Evolutionary conservation across 1,140 invertebrate genomes (phyloP).

Genomic region (Steinernema feltiae): DNA sequence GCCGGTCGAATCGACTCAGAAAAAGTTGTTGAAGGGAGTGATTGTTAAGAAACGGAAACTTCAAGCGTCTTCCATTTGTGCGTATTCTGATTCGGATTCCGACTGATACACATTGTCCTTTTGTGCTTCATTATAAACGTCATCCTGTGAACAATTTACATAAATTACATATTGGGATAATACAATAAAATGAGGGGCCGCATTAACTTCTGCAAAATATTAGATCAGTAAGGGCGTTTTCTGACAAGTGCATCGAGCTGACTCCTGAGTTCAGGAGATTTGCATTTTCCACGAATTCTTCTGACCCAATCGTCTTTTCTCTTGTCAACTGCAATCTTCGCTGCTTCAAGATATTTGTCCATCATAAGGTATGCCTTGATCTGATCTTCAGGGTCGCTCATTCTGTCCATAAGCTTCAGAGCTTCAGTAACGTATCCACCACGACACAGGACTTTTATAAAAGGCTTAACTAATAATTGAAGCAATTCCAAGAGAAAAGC

Average conservation of each 20-base stretch:
- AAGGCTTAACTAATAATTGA: conserved; percentile 66
- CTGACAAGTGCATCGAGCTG: too few relatives aligned
- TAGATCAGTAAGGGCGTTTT: too few relatives aligned
- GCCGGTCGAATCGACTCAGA: background rate
- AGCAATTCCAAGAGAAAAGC: background rate
- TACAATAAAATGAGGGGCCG: too few relatives aligned
- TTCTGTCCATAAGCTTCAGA: conserved; percentile 74
- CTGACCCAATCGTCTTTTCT: conserved; percentile 26
- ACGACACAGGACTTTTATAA: conserved; percentile 81
- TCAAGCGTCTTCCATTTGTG: background rate
- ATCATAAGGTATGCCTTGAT: conserved; percentile 80
- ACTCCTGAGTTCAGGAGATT: conserved; percentile 7
- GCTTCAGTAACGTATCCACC: conserved; percentile 72
- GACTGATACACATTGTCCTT: background rate
- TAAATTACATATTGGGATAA: too few relatives aligned
- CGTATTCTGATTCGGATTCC: too few relatives aligned
- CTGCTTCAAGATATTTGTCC: conserved; percentile 66
- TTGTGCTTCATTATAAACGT: conserved; percentile 10
- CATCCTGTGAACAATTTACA: too few relatives aligned
- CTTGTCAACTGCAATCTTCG: conserved; percentile 34
- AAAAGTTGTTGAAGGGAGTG: conserved; percentile 3
- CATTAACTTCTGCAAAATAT: too few relatives aligned
- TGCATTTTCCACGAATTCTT: conserved; percentile 22
- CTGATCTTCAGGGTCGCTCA: conserved; percentile 74
- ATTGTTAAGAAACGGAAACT: background rate